These are phyloP conservation scores for Corythoichthys intestinalis DNA, from an alignment of 2,113 vertebrate species.

Conservation along the genomic window DNA sequence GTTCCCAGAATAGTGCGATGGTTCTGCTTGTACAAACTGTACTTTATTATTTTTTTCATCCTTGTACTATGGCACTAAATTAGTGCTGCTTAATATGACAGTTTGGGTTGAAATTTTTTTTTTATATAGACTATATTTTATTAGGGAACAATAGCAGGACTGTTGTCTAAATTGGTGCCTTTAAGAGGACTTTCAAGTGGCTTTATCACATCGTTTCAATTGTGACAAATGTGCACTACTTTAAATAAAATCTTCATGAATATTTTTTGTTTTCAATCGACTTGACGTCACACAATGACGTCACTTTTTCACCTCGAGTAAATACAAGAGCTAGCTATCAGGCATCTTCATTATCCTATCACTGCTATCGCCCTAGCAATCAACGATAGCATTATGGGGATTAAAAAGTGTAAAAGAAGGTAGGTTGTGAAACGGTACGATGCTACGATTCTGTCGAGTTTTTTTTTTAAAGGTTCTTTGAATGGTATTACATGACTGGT, in stretches of 20 bases:
- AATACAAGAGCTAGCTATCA: background rate
- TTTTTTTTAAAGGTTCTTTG: background rate
- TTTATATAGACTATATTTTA: background rate
- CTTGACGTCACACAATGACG: background rate
- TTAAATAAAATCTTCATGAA: background rate
- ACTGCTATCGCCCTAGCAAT: background rate
- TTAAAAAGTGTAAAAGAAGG: background rate
- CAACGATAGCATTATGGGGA: background rate
- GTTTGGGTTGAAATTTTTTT: background rate
- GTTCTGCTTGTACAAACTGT: background rate
- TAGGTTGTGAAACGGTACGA: background rate
- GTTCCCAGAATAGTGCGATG: background rate
- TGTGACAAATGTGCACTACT: constrained; percentile 1
- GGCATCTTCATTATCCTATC: background rate
- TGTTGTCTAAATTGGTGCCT: background rate
- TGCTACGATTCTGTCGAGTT: too few relatives aligned
- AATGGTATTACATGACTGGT: background rate
- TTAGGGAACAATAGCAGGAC: constrained; percentile 1
- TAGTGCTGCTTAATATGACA: background rate
- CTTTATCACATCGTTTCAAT: background rate
- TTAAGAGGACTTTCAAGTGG: background rate
- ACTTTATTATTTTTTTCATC: background rate
- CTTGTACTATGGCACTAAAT: background rate
- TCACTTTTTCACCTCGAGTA: background rate
- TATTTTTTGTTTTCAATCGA: background rate